Evolutionary conservation across 2,888 invertebrate species (phyloP).

Genomic region (Campopleginae sp.): DNA sequence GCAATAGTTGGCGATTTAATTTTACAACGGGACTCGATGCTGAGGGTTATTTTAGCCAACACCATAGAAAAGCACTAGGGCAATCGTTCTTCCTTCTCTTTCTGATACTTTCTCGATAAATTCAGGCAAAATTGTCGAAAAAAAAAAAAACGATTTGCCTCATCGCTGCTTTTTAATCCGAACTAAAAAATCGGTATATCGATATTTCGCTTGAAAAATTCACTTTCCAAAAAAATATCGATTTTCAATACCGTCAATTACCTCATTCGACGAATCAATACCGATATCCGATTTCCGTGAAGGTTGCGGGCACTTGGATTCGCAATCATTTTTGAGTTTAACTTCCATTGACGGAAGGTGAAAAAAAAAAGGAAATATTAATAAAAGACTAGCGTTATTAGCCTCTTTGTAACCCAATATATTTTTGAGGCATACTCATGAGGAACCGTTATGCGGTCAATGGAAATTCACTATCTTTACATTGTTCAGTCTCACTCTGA

Average conservation of each 20-base stretch:
- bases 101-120: neutral
- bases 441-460: constrained; percentile 36
- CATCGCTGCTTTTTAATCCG: neutral
- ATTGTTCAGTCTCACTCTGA: constrained; percentile 11
- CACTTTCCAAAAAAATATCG: constrained; percentile 16
- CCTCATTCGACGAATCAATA: constrained; percentile 38
- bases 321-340: constrained; percentile 38
- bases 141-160: neutral
- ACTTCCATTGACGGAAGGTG: constrained; percentile 32
- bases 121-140: too few species aligned
- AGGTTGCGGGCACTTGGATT: constrained; percentile 36
- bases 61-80: constrained; percentile 45
- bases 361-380: constrained; percentile 48
- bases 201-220: constrained; percentile 49
- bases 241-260: constrained; percentile 28
- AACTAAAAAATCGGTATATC: constrained; percentile 24
- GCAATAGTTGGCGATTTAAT: constrained; percentile 39
- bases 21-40: constrained; percentile 37
- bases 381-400: constrained; percentile 30
- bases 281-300: constrained; percentile 54
- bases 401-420: constrained; percentile 56
- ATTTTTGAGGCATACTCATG: constrained; percentile 14
- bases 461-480: neutral
- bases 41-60: constrained; percentile 41
- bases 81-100: constrained; percentile 24